Evolutionary conservation across 2,888 invertebrate species (phyloP).

Genomic region (Ceraclea dissimilis): DNA sequence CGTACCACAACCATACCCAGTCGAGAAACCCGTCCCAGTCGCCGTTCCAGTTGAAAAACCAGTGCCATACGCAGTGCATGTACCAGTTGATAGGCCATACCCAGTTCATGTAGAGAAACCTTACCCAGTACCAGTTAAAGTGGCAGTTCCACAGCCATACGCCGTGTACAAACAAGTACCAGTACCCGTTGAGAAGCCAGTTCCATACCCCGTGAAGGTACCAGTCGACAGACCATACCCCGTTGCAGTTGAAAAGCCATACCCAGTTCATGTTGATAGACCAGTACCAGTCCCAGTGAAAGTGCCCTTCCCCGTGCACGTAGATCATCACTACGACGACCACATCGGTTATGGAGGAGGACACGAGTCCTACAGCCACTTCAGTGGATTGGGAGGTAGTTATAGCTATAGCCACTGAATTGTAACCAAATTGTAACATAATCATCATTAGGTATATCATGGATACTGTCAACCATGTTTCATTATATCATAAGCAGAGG

Average conservation of each 20-base stretch:
- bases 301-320: conserved; percentile 45
- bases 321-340: conserved; percentile 31
- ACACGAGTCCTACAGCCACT: conserved; percentile 16
- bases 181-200: conserved; percentile 51
- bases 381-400: conserved; percentile 19
- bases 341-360: conserved; percentile 16
- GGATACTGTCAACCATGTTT: conserved; percentile 7
- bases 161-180: conserved; percentile 62
- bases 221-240: conserved; percentile 59
- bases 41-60: conserved; percentile 59
- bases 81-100: conserved; percentile 55
- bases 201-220: conserved; percentile 59
- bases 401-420: conserved; percentile 20
- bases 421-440: conserved; percentile 13
- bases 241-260: conserved; percentile 45
- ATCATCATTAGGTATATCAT: conserved; percentile 9
- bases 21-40: conserved; percentile 54
- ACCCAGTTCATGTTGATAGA: conserved; percentile 47
- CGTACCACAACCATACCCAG: conserved; percentile 53
- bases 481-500: conserved; percentile 5
- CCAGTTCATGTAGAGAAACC: conserved; percentile 49
- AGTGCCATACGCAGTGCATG: conserved; percentile 54
- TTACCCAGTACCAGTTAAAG: conserved; percentile 48
- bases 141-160: conserved; percentile 51
- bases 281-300: conserved; percentile 49